These are phyloP conservation scores for Pyrocephalus nanus DNA, from an alignment of 2,797 vertebrate species.

Conservation along the genomic window DNA sequence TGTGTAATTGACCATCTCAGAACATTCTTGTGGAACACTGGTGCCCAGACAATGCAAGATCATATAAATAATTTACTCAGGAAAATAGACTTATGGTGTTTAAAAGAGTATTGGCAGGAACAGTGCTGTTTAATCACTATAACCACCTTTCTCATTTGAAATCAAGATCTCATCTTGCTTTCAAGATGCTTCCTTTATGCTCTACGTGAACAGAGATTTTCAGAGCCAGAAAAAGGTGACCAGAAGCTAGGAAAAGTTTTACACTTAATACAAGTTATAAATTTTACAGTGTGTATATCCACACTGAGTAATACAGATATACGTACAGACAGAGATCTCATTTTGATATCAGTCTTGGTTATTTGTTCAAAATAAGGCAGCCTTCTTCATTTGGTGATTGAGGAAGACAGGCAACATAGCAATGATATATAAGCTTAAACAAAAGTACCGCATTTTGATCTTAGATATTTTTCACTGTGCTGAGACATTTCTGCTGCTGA, in stretches of 20 bases:
- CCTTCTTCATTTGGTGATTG: neutral
- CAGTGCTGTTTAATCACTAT: neutral
- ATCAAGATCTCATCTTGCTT: neutral
- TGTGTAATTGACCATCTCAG: neutral
- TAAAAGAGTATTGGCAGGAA: neutral
- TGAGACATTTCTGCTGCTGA: neutral
- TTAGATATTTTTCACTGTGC: neutral
- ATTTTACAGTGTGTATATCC: neutral
- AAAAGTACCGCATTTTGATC: neutral
- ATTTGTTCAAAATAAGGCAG: neutral
- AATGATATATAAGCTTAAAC: neutral
- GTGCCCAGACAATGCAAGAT: neutral
- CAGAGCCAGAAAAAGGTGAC: neutral
- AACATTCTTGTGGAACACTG: neutral
- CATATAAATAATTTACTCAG: neutral
- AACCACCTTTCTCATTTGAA: neutral
- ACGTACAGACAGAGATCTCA: neutral
- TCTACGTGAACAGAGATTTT: neutral
- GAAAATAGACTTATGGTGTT: neutral
- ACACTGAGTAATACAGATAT: neutral
- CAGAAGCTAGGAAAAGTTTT: neutral
- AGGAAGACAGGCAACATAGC: neutral
- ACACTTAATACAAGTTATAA: neutral
- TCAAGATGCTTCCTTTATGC: neutral
- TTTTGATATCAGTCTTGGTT: neutral